phyloP scores from a whole-genome alignment of 2,888 invertebrate species.

The Drosophila borborema region DNA sequence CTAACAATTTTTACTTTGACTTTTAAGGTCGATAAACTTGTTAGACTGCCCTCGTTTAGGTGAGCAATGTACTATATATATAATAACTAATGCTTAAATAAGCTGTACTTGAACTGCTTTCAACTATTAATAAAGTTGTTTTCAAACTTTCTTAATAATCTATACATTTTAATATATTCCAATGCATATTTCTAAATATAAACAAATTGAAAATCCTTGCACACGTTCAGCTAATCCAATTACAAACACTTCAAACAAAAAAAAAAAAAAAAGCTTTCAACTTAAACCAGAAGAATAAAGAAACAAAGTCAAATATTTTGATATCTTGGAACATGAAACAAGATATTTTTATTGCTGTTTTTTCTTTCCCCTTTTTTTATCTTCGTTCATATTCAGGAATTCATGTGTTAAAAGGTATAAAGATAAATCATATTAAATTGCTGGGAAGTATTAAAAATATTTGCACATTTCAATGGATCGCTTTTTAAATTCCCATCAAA shows the following conservation, averaged over 20 bases:
- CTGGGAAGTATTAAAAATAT: conserved; percentile 19
- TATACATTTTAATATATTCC: too few relatives aligned
- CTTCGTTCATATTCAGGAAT: not conserved
- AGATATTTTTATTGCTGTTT: not conserved
- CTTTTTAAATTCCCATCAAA: conserved; percentile 15
- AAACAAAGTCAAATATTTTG: conserved; percentile 8
- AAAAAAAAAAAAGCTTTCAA: not conserved
- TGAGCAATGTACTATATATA: too few relatives aligned
- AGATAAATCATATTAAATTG: conserved; percentile 21
- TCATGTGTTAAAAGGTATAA: conserved; percentile 7
- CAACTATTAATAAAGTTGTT: too few relatives aligned
- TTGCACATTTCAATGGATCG: conserved; percentile 11
- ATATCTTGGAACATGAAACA: not conserved
- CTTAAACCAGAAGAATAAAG: not conserved
- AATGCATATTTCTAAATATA: not conserved
- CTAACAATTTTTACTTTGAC: not conserved
- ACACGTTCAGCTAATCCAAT: not conserved
- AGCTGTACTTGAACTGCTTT: too few relatives aligned
- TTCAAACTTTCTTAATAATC: too few relatives aligned
- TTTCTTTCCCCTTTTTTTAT: too few relatives aligned
- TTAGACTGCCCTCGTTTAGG: not conserved
- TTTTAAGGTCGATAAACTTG: not conserved
- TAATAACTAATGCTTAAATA: too few relatives aligned
- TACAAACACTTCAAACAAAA: not conserved
- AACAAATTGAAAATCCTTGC: not conserved